These are phyloP conservation scores for Hemistola chrysoprasaria DNA, from an alignment of 2,888 invertebrate species.

Conservation along the genomic window DNA sequence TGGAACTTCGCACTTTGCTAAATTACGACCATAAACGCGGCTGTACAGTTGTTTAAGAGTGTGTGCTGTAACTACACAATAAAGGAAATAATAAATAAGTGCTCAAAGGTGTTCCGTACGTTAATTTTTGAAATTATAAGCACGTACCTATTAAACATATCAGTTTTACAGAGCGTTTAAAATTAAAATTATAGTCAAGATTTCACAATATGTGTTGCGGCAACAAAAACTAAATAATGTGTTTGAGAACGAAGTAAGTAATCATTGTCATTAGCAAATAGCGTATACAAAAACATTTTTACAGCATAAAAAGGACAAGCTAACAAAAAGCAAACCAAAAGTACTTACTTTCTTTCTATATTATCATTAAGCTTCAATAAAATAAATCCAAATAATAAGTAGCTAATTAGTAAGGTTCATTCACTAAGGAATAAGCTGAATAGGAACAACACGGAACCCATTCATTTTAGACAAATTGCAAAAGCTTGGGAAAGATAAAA, in stretches of 20 bases:
- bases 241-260: no score
- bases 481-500: conserved; percentile 51
- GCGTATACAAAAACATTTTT: no score
- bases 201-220: no score
- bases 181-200: no score
- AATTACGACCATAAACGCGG: conserved; percentile 66
- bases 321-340: no score
- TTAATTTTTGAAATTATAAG: conserved; percentile 11
- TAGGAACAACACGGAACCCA: conserved; percentile 41
- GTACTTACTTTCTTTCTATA: no score
- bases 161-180: no score
- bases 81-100: conserved; percentile 36
- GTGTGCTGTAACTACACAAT: conserved; percentile 31
- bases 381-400: conserved; percentile 19
- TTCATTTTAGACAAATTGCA: conserved; percentile 54
- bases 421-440: conserved; percentile 33
- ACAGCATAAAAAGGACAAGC: no score
- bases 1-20: conserved; percentile 78
- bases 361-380: conserved; percentile 16
- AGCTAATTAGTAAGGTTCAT: conserved; percentile 19
- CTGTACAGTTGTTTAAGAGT: conserved; percentile 34
- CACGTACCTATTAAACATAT: no score
- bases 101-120: conserved; percentile 29
- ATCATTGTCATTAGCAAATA: no score
- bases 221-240: no score